Evolutionary conservation across 2,797 vertebrate genomes (phyloP).

Genomic region (Schizopygopsis malacanthus): DNA sequence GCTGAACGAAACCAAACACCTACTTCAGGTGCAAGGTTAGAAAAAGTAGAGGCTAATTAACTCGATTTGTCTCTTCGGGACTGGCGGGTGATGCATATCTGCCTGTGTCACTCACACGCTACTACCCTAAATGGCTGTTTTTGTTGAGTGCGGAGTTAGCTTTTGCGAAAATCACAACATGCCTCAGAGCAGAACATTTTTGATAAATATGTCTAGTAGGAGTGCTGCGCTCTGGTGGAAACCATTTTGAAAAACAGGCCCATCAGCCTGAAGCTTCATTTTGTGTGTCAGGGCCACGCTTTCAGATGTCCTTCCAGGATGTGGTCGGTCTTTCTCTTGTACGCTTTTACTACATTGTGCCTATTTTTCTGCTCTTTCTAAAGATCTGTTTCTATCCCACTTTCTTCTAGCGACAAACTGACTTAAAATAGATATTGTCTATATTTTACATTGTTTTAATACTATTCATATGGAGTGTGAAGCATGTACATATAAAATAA

Average conservation of each 20-base stretch:
- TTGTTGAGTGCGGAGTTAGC: constrained; percentile 36
- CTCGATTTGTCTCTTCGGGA: constrained; percentile 45
- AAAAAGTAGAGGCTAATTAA: constrained; percentile 44
- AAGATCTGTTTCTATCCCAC: neutral
- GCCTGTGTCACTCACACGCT: constrained; percentile 37
- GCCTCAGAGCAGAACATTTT: constrained; percentile 51
- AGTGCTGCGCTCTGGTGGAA: constrained; percentile 17
- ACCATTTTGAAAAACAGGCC: constrained; percentile 37
- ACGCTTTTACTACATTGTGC: neutral
- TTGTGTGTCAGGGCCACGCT: constrained; percentile 24
- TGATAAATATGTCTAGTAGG: constrained; percentile 50
- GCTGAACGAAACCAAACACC: constrained; percentile 31
- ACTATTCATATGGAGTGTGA: neutral
- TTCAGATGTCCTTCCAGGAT: constrained; percentile 29
- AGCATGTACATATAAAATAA: neutral
- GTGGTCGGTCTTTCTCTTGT: neutral
- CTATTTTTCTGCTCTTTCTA: neutral
- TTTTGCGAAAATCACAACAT: constrained; percentile 53
- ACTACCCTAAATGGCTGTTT: constrained; percentile 34
- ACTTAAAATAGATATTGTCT: neutral
- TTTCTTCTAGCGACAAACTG: neutral
- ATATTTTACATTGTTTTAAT: neutral
- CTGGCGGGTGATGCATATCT: constrained; percentile 25
- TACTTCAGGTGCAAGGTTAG: constrained; percentile 37
- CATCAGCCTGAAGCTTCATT: constrained; percentile 36